These are phyloP conservation scores for Gavia stellata DNA, from an alignment of 2,113 vertebrate genomes.

Conservation along the genomic window DNA sequence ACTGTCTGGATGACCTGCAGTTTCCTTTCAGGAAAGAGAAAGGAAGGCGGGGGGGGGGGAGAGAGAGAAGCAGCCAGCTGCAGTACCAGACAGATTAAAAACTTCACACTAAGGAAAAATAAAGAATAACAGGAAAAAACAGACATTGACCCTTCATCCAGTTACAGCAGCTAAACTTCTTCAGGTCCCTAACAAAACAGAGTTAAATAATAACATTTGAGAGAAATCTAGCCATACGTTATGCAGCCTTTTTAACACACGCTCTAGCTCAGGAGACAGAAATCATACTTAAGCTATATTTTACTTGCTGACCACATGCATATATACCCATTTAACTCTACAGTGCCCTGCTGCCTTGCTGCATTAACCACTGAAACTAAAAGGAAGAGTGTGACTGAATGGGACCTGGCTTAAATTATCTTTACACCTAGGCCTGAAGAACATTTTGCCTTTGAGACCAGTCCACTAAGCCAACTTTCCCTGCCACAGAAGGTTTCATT, in stretches of 20 bases:
- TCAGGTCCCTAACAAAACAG: background rate
- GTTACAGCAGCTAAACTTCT: background rate
- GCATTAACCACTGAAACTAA: background rate
- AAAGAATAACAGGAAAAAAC: background rate
- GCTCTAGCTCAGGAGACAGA: background rate
- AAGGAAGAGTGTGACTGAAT: background rate
- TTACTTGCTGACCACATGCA: background rate
- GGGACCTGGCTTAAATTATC: background rate
- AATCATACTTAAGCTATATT: background rate
- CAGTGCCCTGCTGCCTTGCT: background rate
- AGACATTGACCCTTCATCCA: background rate
- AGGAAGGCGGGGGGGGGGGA: background rate
- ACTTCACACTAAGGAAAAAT: background rate
- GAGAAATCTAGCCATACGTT: background rate
- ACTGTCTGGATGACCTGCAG: background rate
- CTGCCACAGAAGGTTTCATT: background rate
- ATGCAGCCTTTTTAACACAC: background rate
- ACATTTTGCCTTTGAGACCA: background rate
- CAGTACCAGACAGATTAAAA: background rate
- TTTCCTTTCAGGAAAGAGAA: conserved; percentile 47
- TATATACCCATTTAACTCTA: background rate
- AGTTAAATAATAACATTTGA: conserved; percentile 28
- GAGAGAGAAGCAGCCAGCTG: background rate
- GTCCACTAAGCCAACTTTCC: background rate
- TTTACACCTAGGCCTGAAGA: background rate